A percentile compares a stretch with the other conserved stretches of the same genome.
Evolutionary conservation across 2,888 invertebrate species (phyloP).

Genomic region (Epistrophe grossulariae): DNA sequence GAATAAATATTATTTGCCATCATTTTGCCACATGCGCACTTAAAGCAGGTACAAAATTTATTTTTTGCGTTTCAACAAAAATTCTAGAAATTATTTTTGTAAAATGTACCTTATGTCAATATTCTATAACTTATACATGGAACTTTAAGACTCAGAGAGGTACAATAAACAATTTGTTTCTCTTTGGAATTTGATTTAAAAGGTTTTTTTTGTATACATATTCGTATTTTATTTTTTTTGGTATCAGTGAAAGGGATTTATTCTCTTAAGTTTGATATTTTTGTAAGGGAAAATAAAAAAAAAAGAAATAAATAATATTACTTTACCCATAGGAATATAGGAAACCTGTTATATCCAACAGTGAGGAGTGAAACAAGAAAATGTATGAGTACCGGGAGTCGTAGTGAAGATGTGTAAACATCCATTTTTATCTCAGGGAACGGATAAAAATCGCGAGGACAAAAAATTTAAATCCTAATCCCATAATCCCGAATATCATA

Average conservation of each 20-base stretch:
- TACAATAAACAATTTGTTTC: not conserved
- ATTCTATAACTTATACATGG: no score
- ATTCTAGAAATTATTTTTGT: not conserved
- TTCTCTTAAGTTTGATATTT: slow-evolving; percentile 14
- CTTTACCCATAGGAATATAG: not conserved
- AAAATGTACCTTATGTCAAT: not conserved
- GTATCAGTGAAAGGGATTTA: not conserved
- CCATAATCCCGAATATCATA: no score
- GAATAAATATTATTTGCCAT: slow-evolving; percentile 17
- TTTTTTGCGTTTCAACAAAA: slow-evolving; percentile 32
- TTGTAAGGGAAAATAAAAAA: slow-evolving; percentile 4
- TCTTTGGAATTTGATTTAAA: not conserved
- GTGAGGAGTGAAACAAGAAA: not conserved
- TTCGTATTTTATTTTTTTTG: not conserved
- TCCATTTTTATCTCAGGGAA: no score
- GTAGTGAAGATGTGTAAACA: no score
- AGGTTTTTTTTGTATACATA: not conserved
- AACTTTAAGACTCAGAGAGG: not conserved
- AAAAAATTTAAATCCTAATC: no score
- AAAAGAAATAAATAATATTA: not conserved
- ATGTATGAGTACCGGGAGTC: no score
- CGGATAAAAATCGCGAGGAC: no score
- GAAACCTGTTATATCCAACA: slow-evolving; percentile 16
- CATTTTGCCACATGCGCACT: slow-evolving; percentile 60
- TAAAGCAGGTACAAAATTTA: not conserved